Percentiles rank a stretch among this genome's conserved stretches.
phyloP scores from a whole-genome alignment of 2,888 invertebrate species.

The Calameuta filiformis region DNA sequence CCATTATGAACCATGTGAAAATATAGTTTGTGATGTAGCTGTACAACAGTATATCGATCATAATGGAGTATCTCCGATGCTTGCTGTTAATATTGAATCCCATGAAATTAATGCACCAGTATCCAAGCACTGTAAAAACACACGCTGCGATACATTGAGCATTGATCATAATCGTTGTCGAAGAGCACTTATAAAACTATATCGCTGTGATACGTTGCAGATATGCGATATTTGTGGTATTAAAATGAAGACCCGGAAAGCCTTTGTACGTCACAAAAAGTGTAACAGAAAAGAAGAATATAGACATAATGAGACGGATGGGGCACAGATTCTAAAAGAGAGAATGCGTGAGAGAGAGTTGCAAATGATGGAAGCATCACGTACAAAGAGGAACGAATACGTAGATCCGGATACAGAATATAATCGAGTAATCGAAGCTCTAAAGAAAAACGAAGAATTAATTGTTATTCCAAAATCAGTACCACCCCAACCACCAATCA shows the following conservation, averaged over 20 bases:
- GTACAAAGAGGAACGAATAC: constrained; percentile 47
- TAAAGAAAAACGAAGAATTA: constrained; percentile 56
- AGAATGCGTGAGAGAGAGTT: constrained; percentile 58
- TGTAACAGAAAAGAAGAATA: constrained; percentile 51
- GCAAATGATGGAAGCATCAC: constrained; percentile 50
- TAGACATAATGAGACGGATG: constrained; percentile 50
- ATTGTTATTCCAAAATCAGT: constrained; percentile 53
- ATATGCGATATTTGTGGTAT: constrained; percentile 56
- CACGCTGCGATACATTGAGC: constrained; percentile 51
- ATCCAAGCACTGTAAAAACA: constrained; percentile 49
- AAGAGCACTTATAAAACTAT: constrained; percentile 36
- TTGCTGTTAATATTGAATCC: constrained; percentile 50
- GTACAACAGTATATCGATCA: constrained; percentile 52
- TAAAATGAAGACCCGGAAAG: constrained; percentile 44
- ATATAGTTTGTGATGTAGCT: constrained; percentile 51
- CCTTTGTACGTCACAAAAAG: constrained; percentile 49
- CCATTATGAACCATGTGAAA: constrained; percentile 57
- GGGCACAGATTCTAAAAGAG: constrained; percentile 47
- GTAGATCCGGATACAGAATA: constrained; percentile 47
- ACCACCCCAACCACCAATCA: constrained; percentile 27
- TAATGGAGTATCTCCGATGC: constrained; percentile 45
- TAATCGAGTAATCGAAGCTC: constrained; percentile 46
- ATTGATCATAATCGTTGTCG: constrained; percentile 60
- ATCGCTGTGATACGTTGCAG: constrained; percentile 36
- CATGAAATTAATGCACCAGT: constrained; percentile 54